Percentiles rank a stretch among this genome's conserved stretches.
phyloP scores from a whole-genome alignment of 2,888 invertebrate genomes.

The Aspidiotus rigidus region DNA sequence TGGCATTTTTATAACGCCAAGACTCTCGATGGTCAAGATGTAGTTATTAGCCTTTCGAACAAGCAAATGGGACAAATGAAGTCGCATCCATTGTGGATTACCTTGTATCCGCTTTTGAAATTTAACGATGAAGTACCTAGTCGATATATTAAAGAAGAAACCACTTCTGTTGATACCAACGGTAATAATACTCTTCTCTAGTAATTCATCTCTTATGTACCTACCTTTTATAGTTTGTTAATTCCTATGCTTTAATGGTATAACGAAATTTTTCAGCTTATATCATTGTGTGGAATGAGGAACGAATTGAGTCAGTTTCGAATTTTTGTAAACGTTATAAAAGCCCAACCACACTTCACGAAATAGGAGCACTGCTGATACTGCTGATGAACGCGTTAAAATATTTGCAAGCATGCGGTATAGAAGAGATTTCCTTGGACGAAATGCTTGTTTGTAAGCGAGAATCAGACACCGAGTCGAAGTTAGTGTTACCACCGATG shows the following conservation, averaged over 20 bases:
- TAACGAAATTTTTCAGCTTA: conserved; percentile 30
- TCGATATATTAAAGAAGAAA: conserved; percentile 20
- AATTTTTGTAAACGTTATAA: conserved; percentile 36
- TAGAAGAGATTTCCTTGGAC: conserved; percentile 66
- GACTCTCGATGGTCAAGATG: conserved; percentile 34
- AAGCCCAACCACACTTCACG: conserved; percentile 35
- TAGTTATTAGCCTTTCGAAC: conserved; percentile 35
- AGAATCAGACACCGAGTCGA: conserved; percentile 16
- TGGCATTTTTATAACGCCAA: conserved; percentile 36
- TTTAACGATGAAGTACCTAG: conserved; percentile 34
- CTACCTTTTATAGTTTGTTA: background rate
- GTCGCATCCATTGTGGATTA: conserved; percentile 22
- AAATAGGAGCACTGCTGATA: conserved; percentile 42
- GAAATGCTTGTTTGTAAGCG: conserved; percentile 60
- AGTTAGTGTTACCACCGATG: conserved; percentile 12
- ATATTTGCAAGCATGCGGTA: conserved; percentile 69
- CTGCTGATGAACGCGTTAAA: conserved; percentile 74
- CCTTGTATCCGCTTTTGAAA: conserved; percentile 32
- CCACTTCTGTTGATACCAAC: conserved; percentile 9
- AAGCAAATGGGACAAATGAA: conserved; percentile 17
- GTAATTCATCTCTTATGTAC: background rate
- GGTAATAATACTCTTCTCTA: background rate
- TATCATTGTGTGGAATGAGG: conserved; percentile 37
- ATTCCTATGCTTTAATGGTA: background rate
- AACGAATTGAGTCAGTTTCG: conserved; percentile 35